These are phyloP conservation scores for Buphagus erythrorhynchus DNA, from an alignment of 2,797 vertebrate genomes.

Conservation along the genomic window DNA sequence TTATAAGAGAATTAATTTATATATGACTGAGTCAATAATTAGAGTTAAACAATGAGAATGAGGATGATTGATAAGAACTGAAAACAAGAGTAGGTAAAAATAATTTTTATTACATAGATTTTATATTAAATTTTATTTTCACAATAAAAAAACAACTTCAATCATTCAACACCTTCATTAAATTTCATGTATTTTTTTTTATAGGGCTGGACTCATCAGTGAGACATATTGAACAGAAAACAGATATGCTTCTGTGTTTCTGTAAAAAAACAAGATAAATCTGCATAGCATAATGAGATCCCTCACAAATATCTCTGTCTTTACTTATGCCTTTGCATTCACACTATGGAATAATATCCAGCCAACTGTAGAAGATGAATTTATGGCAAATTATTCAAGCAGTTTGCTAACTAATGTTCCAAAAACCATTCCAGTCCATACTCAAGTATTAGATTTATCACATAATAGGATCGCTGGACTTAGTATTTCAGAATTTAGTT, in stretches of 20 bases:
- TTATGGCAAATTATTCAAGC: conserved; percentile 66
- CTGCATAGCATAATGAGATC: conserved; percentile 16
- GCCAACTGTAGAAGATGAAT: conserved; percentile 20
- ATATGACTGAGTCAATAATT: not conserved
- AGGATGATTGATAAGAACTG: not conserved
- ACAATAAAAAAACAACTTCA: not conserved
- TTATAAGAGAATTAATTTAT: not conserved
- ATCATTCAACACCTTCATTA: not conserved
- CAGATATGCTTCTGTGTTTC: not conserved
- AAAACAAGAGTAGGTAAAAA: not conserved
- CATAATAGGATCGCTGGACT: conserved; percentile 79
- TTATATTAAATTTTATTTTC: not conserved
- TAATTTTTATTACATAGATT: not conserved
- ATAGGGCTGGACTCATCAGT: not conserved
- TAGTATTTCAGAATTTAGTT: conserved; percentile 75
- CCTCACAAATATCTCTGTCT: not conserved
- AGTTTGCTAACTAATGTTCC: conserved; percentile 71
- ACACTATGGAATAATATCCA: not conserved
- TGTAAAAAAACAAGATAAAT: not conserved
- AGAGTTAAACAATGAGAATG: not conserved
- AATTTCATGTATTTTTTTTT: not conserved
- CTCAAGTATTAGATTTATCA: conserved; percentile 82
- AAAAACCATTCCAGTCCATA: conserved; percentile 53
- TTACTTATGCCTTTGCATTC: not conserved
- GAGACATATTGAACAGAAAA: not conserved